Conservation (phyloP, 1,140 invertebrate genomes). For the Araneus ventricosus region DNA sequence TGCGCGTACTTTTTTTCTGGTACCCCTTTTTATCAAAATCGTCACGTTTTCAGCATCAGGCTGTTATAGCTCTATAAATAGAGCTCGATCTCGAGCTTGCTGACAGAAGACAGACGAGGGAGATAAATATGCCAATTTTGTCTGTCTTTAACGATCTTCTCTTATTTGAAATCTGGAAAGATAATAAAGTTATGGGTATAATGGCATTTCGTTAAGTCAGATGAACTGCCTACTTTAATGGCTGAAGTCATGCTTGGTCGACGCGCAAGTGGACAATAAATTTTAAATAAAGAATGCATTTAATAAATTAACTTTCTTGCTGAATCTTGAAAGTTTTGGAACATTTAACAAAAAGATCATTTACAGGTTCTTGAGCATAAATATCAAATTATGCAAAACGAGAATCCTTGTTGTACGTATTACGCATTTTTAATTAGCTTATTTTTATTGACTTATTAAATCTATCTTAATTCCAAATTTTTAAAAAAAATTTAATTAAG, state of each 20-base stretch:
- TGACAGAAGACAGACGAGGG: background rate
- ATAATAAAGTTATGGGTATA: conserved; percentile 14
- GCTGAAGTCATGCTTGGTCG: background rate
- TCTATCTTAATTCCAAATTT: too few relatives aligned
- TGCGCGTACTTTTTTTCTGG: background rate
- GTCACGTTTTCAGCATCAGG: conserved; percentile 18
- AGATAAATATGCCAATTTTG: conserved; percentile 23
- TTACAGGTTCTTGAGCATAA: too few relatives aligned
- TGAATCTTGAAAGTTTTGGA: too few relatives aligned
- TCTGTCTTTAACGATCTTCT: conserved; percentile 1
- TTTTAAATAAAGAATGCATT: background rate
- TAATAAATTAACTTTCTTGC: background rate
- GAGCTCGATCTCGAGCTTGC: background rate
- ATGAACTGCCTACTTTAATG: background rate
- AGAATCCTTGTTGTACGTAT: too few relatives aligned
- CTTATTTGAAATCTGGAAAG: background rate
- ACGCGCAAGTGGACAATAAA: background rate
- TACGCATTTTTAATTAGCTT: too few relatives aligned
- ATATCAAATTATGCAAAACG: too few relatives aligned
- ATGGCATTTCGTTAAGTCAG: background rate
- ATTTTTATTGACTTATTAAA: too few relatives aligned
- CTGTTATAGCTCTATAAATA: conserved; percentile 31
- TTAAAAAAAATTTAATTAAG: too few relatives aligned
- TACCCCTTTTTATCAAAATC: background rate
- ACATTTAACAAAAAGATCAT: too few relatives aligned